Base-by-base conservation (phyloP, 2,888 invertebrate genomes). In the Brenthis ino region DNA sequence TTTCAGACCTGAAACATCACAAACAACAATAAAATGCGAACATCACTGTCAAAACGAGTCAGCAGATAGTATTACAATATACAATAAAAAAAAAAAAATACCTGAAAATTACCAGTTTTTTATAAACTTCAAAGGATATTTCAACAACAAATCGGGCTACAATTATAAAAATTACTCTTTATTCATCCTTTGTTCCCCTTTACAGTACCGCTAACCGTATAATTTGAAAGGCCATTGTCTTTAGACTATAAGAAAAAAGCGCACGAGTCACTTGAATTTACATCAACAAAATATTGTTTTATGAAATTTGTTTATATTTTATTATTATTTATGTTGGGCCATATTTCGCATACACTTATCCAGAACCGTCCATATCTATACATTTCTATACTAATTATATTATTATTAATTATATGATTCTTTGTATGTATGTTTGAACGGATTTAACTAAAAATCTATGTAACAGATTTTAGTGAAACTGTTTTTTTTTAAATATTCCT, bases 121-220 rank as follows among this genome's bases (percentile, higher is more conserved):
- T 66, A 53, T 54, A 28, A 54, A 66, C 43, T 53, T 33, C 33
- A 58, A 66, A 58, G 37, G 51, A 16, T 66, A 66, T 66, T 54
- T 66, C 58, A 24, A 47, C 13, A 66, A 48, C 28, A 66, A 67
- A 61, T 67, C 48, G 48, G 16, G 50, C 50, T 50, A 61, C 33
- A 61, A 61, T 67, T 67, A 55, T 48, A 47, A 51, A 67, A 67
- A 67, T 61, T 67, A 43, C 54, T 61, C 61, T 61, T 57, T 53
- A 53, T 65, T 65, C 58, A 24, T 65, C 47, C 47, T 65, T 61
- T 61, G 55, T 61, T 67, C 37, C 14, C 20, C 24, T 55, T 55
- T 47, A 61, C 37, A 24, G 58, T 55, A 28, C 55, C 55, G 67
- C 55, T 66, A 57, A 51, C n/a, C 51, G 54, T 56, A n/a, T 56